Base-by-base conservation (phyloP, 2,797 vertebrate species). In the Cynopterus sphinx region DNA sequence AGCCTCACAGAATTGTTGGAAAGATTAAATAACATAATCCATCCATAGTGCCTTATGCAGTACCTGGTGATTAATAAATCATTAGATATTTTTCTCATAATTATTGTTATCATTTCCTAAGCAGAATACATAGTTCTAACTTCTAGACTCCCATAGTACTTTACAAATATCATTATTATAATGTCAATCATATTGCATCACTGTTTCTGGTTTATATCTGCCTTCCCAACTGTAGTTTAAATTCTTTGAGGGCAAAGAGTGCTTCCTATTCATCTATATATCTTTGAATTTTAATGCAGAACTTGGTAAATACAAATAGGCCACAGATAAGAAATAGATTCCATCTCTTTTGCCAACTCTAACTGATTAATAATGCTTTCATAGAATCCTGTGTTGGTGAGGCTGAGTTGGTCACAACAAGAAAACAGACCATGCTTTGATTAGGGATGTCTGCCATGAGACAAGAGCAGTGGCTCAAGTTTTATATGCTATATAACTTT, bases 201-300 rank as follows among this genome's bases (percentile, higher is more conserved):
- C n/a, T 61, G 33, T 70, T 83, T 2, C 31, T 90, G 26, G 19
- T 83, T 39, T 91, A 65, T 57, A 94, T 49, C 11, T 91, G 57
- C 8, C 4, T 91, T 87, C n/a, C 21, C 33, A 94, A 28, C 9
- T 43, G 17, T 61, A 85, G 51, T 84, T 9, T 55, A 53, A 94
- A 87, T 93, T 55, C 26, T 49, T 65, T 85, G 61, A 96, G 19
- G 17, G 39, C 28, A 92, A 95, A 57, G 12, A 31, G 22, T 78
- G 19, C 24, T 94, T 68, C 71, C 87, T 77, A 81, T 87, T 97
- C 67, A 81, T 70, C 17, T 82, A 53, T n/a, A 5, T 61, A 70
- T 77, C 53, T 77, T 91, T 33, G 87, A 49, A 71, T 41, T 89
- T 87, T 71, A 68, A 91, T 31, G 43, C 15, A 91, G 74, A 89